Percentiles rank a stretch among this genome's conserved stretches.
Conservation (phyloP, 2,113 vertebrate genomes). For the Ornithorhynchus anatinus region DNA sequence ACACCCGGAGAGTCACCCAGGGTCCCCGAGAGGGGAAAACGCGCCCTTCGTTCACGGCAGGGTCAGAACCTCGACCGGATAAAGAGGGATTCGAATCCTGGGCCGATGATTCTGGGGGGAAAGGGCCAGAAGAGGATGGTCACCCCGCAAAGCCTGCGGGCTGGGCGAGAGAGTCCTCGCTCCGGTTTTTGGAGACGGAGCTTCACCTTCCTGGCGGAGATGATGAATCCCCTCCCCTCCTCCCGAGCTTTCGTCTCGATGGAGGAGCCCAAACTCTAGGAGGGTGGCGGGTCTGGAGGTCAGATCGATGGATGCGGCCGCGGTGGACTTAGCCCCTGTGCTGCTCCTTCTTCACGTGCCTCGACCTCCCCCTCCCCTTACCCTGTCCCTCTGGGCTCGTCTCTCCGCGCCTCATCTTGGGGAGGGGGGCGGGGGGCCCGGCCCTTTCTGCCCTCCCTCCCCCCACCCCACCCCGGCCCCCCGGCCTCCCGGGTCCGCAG, state of each 20-base stretch:
- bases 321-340: background rate
- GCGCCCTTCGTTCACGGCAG: background rate
- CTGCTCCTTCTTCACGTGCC: background rate
- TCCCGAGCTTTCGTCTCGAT: background rate
- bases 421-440: too few species aligned
- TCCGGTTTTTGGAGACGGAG: slow-evolving; percentile 5
- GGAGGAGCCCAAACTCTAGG: background rate
- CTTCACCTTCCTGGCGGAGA: too few species aligned
- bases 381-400: background rate
- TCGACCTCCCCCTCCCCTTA: background rate
- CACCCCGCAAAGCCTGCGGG: background rate
- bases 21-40: background rate
- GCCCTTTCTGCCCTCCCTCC: too few species aligned
- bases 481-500: slow-evolving; percentile 27
- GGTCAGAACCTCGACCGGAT: background rate
- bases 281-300: too few species aligned
- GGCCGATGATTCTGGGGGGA: background rate
- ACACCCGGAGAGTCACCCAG: too few species aligned
- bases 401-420: too few species aligned
- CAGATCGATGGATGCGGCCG: too few species aligned
- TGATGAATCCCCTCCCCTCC: background rate
- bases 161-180: background rate
- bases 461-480: slow-evolving; percentile 2
- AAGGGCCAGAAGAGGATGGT: background rate
- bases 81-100: slow-evolving; percentile 4